Evolutionary conservation across 2,888 invertebrate genomes (phyloP).

Genomic region (Cephus pulcher): DNA sequence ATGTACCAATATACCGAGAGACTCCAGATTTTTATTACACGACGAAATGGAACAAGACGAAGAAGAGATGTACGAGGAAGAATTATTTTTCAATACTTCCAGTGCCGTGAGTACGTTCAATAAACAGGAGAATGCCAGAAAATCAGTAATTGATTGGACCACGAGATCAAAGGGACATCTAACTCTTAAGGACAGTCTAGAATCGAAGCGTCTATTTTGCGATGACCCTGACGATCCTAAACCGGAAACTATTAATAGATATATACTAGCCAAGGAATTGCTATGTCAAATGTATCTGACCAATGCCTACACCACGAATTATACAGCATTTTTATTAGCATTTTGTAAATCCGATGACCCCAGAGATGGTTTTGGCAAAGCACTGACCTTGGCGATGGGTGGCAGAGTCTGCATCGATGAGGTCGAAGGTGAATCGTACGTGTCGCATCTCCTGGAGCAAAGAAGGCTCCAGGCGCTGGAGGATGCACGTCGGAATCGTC

Average conservation of each 20-base stretch:
- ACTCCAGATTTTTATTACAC: constrained; percentile 6
- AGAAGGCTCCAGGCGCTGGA: constrained; percentile 13
- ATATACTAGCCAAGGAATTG: constrained; percentile 69
- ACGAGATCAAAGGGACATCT: constrained; percentile 54
- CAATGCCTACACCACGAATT: constrained; percentile 69
- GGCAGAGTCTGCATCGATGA: constrained; percentile 68
- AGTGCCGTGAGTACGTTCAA: not conserved
- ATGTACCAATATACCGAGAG: constrained; percentile 26
- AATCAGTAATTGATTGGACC: constrained; percentile 51
- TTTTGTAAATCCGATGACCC: constrained; percentile 73
- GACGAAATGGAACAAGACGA: constrained; percentile 13
- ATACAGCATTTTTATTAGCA: constrained; percentile 73
- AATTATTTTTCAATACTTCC: not conserved
- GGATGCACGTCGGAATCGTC: constrained; percentile 7
- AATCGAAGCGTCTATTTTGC: not conserved
- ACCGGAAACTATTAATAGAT: constrained; percentile 53
- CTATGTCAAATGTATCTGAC: constrained; percentile 71
- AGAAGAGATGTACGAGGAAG: constrained; percentile 16
- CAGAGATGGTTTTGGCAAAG: constrained; percentile 71
- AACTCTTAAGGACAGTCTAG: not conserved
- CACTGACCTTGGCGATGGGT: constrained; percentile 71
- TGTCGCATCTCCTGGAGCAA: constrained; percentile 62
- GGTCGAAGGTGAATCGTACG: constrained; percentile 68
- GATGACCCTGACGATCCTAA: constrained; percentile 9
- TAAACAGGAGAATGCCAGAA: not conserved